Evolutionary conservation across 1,140 invertebrate species (phyloP).

Genomic region (Hycleus cichorii): DNA sequence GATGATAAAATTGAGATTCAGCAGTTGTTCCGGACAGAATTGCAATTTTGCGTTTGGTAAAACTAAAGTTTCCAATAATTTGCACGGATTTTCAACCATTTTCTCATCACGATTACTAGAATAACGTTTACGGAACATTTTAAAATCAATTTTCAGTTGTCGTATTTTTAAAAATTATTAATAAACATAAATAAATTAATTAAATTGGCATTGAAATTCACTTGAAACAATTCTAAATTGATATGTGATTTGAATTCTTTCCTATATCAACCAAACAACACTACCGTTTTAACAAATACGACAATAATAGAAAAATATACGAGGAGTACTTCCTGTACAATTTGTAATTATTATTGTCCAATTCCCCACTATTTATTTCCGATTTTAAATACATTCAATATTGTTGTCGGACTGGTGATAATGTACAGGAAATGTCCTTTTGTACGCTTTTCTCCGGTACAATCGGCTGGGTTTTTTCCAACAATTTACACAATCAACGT

Average conservation of each 20-base stretch:
- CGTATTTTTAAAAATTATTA: background rate
- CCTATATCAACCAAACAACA: background rate
- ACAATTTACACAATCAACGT: no score
- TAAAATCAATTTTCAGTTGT: background rate
- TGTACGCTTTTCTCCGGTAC: no score
- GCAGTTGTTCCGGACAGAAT: conserved; percentile 36
- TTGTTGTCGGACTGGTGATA: no score
- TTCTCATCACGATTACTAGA: background rate
- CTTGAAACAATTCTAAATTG: background rate
- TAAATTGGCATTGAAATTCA: background rate
- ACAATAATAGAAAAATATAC: background rate
- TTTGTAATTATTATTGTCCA: no score
- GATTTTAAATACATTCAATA: no score
- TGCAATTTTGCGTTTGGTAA: conserved; percentile 33
- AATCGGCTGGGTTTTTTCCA: no score
- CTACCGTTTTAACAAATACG: background rate
- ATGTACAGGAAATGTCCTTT: no score
- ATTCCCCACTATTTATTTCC: no score
- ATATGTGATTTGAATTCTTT: background rate
- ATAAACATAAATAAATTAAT: background rate
- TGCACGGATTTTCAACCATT: background rate
- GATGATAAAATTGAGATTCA: conserved; percentile 38
- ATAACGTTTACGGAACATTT: background rate
- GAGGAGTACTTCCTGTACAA: background rate
- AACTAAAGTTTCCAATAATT: conserved; percentile 23